Conservation (phyloP, 2,888 invertebrate species). For the Therioaphis trifolii region DNA sequence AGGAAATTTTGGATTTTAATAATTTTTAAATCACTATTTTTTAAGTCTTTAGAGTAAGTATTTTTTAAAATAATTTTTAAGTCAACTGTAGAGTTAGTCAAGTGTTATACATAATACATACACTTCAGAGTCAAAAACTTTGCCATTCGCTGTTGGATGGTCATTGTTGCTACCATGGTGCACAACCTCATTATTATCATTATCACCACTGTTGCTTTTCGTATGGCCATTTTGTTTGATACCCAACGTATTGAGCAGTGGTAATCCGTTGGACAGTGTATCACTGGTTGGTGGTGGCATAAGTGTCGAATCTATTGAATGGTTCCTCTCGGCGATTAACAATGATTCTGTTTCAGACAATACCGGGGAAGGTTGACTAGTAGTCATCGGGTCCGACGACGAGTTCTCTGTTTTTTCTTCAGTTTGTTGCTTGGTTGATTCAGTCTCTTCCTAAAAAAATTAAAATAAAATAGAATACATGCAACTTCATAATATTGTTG, state of each 20-base stretch:
- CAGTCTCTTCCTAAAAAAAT: conserved; percentile 52
- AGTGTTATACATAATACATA: background rate
- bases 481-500: background rate
- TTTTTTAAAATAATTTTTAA: background rate
- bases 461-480: background rate
- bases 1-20: no score
- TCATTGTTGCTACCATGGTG: conserved; percentile 23
- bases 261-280: conserved; percentile 13
- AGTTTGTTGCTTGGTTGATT: conserved; percentile 34
- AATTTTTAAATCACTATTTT: no score
- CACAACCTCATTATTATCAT: background rate
- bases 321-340: conserved; percentile 32
- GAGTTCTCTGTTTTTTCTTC: conserved; percentile 42
- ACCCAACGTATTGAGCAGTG: background rate
- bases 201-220: background rate
- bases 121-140: conserved; percentile 36
- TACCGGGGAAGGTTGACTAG: conserved; percentile 17
- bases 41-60: no score
- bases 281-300: background rate
- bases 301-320: background rate
- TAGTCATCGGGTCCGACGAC: conserved; percentile 26
- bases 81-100: background rate
- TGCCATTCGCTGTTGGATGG: conserved; percentile 26
- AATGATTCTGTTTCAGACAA: conserved; percentile 37
- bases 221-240: conserved; percentile 56